phyloP scores from a whole-genome alignment of 2,888 invertebrate species.

The Andrena flavipes region DNA sequence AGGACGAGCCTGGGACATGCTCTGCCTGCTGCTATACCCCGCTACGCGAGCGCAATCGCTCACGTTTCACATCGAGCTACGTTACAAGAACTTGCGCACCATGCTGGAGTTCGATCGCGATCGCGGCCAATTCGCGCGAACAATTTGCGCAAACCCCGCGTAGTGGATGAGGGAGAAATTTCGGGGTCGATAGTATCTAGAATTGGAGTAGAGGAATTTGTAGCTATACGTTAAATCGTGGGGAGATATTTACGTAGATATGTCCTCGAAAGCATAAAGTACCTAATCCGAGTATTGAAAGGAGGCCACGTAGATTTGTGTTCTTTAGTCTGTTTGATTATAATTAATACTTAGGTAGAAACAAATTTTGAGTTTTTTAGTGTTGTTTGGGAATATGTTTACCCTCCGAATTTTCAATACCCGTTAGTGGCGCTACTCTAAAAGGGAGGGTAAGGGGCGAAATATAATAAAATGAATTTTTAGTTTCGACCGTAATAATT shows the following conservation, averaged over 20 bases:
- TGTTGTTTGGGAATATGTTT: no score
- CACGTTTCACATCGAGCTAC: slow-evolving; percentile 45
- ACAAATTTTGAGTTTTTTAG: no score
- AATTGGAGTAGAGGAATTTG: neutral
- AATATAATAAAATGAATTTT: no score
- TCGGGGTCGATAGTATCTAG: neutral
- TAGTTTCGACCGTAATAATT: no score
- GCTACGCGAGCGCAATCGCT: slow-evolving; percentile 51
- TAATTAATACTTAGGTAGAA: no score
- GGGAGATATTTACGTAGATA: neutral
- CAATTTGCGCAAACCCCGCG: neutral
- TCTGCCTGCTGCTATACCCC: slow-evolving; percentile 39
- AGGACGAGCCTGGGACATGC: slow-evolving; percentile 62
- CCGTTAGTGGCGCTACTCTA: no score
- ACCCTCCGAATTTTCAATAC: no score
- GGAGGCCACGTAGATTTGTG: no score
- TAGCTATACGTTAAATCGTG: neutral
- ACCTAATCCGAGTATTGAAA: no score
- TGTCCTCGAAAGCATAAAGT: no score
- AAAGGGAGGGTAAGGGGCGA: no score
- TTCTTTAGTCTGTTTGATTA: no score
- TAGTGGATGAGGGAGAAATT: neutral
- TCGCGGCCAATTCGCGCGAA: slow-evolving; percentile 17
- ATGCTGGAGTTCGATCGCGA: slow-evolving; percentile 30
- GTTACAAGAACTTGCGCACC: slow-evolving; percentile 42